Conservation (phyloP, 1,140 invertebrate species). For the Littorina saxatilis region DNA sequence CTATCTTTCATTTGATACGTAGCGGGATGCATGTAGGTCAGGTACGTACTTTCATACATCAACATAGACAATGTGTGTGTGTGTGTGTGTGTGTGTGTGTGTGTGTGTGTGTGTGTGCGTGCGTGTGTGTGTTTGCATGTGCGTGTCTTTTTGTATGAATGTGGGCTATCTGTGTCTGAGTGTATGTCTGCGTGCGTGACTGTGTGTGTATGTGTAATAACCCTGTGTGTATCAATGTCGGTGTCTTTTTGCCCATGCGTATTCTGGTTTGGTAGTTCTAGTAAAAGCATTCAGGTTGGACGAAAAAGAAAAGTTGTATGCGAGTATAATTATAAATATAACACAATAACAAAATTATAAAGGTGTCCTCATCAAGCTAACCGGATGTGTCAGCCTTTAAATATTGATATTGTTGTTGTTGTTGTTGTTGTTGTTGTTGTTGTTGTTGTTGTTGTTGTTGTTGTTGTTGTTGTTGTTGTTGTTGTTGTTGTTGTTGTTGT, state of each 20-base stretch:
- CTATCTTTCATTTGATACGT: neutral
- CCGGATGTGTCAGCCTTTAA: neutral
- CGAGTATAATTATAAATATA: neutral
- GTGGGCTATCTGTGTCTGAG: neutral
- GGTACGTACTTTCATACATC: neutral
- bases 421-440: slow-evolving; percentile 1
- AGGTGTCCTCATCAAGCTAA: too few species aligned
- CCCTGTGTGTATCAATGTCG: neutral
- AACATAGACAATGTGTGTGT: too few species aligned
- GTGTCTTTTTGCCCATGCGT: too few species aligned
- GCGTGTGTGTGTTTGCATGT: too few species aligned
- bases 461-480: neutral
- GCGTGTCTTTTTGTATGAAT: slow-evolving; percentile 1
- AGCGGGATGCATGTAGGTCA: neutral
- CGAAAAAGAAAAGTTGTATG: too few species aligned
- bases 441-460: neutral
- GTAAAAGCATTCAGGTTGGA: too few species aligned
- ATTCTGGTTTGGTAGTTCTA: too few species aligned
- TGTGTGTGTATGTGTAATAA: slow-evolving; percentile 9
- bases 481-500: neutral
- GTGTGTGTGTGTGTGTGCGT: slow-evolving; percentile 12
- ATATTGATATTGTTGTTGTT: neutral
- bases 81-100: slow-evolving; percentile 12
- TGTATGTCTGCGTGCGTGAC: slow-evolving; percentile 1
- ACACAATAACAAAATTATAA: neutral